Percentiles rank a stretch among this genome's conserved stretches.
Conservation (phyloP, 1,140 invertebrate species). For the Drosophila ironensis region DNA sequence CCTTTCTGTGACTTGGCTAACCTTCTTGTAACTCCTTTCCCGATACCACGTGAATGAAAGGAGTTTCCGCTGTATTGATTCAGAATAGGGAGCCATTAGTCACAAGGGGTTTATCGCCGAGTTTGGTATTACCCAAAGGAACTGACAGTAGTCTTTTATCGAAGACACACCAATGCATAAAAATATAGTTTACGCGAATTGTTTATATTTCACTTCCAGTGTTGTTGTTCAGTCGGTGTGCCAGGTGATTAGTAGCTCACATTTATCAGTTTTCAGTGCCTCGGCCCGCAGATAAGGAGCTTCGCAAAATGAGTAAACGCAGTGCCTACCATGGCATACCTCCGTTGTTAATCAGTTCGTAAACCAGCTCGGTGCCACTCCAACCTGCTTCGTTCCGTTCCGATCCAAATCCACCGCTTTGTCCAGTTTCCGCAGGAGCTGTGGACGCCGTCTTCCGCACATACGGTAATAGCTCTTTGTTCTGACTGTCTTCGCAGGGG, state of each 20-base stretch:
- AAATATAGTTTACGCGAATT: conserved; percentile 35
- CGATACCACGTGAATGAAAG: too few species aligned
- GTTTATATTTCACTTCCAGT: conserved; percentile 62
- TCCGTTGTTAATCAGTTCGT: conserved; percentile 60
- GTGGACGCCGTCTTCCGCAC: conserved; percentile 1
- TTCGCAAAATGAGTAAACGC: conserved; percentile 71
- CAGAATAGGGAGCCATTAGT: conserved; percentile 18
- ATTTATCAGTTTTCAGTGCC: conserved; percentile 40
- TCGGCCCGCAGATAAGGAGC: conserved; percentile 50
- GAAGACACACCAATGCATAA: conserved; percentile 1
- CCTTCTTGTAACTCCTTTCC: too few species aligned
- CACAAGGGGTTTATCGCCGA: not conserved
- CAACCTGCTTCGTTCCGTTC: conserved; percentile 10
- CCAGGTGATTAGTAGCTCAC: conserved; percentile 52
- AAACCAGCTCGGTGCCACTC: conserved; percentile 16
- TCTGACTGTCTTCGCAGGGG: not conserved
- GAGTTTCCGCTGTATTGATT: conserved; percentile 28
- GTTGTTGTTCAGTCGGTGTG: conserved; percentile 22
- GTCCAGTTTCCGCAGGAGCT: not conserved
- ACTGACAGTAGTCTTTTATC: conserved; percentile 21
- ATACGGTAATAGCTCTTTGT: conserved; percentile 20
- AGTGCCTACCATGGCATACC: conserved; percentile 52
- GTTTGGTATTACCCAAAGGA: conserved; percentile 20
- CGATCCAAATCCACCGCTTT: not conserved
- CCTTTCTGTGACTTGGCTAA: too few species aligned